Conservation (phyloP, 1,140 invertebrate species). For the Pentalonia nigronervosa region DNA sequence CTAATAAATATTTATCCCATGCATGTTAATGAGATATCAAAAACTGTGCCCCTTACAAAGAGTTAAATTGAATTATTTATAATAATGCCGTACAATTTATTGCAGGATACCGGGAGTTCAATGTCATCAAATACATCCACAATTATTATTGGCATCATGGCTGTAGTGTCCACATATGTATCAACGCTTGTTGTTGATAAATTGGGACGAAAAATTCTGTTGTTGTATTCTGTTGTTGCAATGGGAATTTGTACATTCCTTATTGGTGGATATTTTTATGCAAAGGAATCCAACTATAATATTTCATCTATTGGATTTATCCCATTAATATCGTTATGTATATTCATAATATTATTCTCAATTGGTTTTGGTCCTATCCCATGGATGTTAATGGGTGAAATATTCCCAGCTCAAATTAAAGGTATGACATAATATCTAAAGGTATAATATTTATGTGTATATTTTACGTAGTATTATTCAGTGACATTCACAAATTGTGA, state of each 20-base stretch:
- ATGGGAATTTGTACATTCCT: constrained; percentile 72
- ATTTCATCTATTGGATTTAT: constrained; percentile 65
- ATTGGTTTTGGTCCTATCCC: constrained; percentile 81
- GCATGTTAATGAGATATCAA: too few species aligned
- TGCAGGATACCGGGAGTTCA: constrained; percentile 67
- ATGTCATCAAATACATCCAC: constrained; percentile 69
- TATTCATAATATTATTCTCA: constrained; percentile 59
- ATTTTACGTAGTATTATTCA: background rate
- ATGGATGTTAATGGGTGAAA: constrained; percentile 80
- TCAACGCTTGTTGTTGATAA: constrained; percentile 75
- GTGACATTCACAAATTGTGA: too few species aligned
- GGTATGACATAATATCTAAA: constrained; percentile 61
- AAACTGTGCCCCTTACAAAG: too few species aligned
- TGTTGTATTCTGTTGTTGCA: constrained; percentile 71
- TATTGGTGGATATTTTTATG: constrained; percentile 73
- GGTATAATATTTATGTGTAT: background rate
- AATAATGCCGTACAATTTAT: constrained; percentile 10
- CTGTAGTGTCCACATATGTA: constrained; percentile 76
- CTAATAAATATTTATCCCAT: too few species aligned
- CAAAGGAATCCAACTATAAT: constrained; percentile 64
- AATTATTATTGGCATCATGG: constrained; percentile 80
- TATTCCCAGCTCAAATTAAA: constrained; percentile 78
- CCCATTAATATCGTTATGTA: constrained; percentile 63
- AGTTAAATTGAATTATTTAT: constrained; percentile 18
- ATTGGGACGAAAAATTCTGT: constrained; percentile 75